Percentiles rank a stretch among this genome's conserved stretches.
Conservation (phyloP, 2,888 invertebrate genomes). For the Achlya flavicornis region DNA sequence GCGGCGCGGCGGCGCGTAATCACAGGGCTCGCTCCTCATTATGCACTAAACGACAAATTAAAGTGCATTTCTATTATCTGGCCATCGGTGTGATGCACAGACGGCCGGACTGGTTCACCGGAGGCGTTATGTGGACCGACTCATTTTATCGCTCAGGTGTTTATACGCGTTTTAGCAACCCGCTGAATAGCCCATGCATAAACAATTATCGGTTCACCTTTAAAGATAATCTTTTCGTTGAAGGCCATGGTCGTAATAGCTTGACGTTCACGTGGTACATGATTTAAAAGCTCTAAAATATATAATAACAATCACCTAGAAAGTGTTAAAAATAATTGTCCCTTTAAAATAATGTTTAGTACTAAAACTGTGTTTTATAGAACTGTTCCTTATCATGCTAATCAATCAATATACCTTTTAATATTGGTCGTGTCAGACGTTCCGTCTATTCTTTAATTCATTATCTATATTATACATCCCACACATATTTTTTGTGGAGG, state of each 20-base stretch:
- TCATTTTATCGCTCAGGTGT: conserved; percentile 49
- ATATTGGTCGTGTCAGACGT: conserved; percentile 10
- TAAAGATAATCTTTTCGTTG: conserved; percentile 37
- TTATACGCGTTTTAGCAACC: conserved; percentile 47
- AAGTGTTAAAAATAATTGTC: not conserved
- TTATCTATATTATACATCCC: conserved; percentile 9
- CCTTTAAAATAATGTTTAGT: not conserved
- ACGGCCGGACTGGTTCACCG: conserved; percentile 63
- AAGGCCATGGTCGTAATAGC: conserved; percentile 18
- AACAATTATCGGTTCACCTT: conserved; percentile 45
- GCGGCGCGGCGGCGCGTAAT: conserved; percentile 82
- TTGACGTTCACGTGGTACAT: conserved; percentile 27
- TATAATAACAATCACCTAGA: not conserved
- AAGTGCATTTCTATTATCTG: conserved; percentile 83
- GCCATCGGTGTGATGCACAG: conserved; percentile 70
- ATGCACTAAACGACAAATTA: conserved; percentile 84
- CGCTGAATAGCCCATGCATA: conserved; percentile 58
- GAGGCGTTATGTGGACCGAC: conserved; percentile 45
- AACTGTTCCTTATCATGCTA: conserved; percentile 22
- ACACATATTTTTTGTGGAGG: conserved; percentile 15
- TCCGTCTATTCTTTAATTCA: conserved; percentile 10
- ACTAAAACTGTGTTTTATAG: not conserved
- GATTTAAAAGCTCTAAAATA: not conserved
- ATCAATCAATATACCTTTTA: conserved; percentile 9
- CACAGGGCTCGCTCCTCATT: conserved; percentile 83